phyloP scores from a whole-genome alignment of 2,888 invertebrate genomes.

The Rhorus exstirpatorius region DNA sequence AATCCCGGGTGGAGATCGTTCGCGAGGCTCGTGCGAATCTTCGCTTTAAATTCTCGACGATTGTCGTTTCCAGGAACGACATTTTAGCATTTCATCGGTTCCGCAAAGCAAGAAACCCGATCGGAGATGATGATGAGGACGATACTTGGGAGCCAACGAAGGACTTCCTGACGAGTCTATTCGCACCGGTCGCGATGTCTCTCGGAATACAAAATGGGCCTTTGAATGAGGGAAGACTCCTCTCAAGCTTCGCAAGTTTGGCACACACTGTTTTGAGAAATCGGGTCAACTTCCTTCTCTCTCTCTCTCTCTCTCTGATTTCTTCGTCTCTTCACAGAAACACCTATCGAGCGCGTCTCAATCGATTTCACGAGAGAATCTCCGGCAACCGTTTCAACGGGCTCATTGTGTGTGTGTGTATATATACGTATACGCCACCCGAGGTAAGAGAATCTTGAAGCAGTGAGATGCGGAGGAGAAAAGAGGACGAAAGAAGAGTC shows the following conservation, averaged over 20 bases:
- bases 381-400: slow-evolving; percentile 38
- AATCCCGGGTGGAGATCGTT: too few relatives aligned
- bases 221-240: neutral
- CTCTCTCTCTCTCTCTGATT: slow-evolving; percentile 30
- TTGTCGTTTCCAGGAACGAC: slow-evolving; percentile 51
- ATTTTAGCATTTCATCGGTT: slow-evolving; percentile 61
- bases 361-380: slow-evolving; percentile 71
- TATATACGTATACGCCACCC: neutral
- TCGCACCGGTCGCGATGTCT: slow-evolving; percentile 71
- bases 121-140: slow-evolving; percentile 47
- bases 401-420: slow-evolving; percentile 24
- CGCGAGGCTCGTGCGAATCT: neutral
- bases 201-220: slow-evolving; percentile 62
- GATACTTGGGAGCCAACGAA: slow-evolving; percentile 27
- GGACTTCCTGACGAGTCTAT: slow-evolving; percentile 72
- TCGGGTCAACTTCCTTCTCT: slow-evolving; percentile 53
- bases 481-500: slow-evolving; percentile 48
- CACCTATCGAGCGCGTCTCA: slow-evolving; percentile 72
- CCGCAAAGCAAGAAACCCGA: slow-evolving; percentile 59
- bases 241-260: slow-evolving; percentile 35
- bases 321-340: slow-evolving; percentile 62
- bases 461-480: slow-evolving; percentile 29
- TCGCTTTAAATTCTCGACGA: slow-evolving; percentile 30
- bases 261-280: slow-evolving; percentile 68
- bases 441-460: slow-evolving; percentile 12